These are phyloP conservation scores for Busseola fusca DNA, from an alignment of 2,888 invertebrate species.

Conservation along the genomic window DNA sequence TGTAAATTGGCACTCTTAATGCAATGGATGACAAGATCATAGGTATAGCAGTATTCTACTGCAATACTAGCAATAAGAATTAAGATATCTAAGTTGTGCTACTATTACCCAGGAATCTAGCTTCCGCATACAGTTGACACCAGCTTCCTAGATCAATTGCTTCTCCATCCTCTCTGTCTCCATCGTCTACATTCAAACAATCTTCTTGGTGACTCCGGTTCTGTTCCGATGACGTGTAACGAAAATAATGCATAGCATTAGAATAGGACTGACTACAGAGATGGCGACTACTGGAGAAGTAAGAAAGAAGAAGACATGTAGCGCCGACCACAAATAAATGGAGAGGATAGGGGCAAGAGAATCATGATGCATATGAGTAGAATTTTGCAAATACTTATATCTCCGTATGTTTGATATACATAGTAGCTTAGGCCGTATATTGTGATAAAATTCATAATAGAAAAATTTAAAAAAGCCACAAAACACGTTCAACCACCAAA, in stretches of 20 bases:
- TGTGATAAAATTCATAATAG: background rate
- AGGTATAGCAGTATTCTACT: background rate
- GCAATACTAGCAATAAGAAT: background rate
- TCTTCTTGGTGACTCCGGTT: background rate
- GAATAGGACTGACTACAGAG: background rate
- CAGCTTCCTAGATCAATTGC: background rate
- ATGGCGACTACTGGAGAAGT: background rate
- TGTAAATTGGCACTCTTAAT: background rate
- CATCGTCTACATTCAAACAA: background rate
- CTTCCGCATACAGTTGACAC: background rate
- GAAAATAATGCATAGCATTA: background rate
- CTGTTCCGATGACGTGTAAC: background rate
- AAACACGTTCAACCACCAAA: constrained; percentile 13
- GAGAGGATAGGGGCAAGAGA: background rate
- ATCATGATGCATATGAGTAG: background rate
- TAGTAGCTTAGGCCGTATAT: background rate
- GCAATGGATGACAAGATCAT: background rate
- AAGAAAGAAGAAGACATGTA: background rate
- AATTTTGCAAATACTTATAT: background rate
- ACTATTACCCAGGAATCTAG: background rate
- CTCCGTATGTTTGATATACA: background rate
- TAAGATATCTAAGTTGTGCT: background rate
- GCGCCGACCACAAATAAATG: background rate
- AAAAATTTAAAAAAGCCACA: constrained; percentile 5
- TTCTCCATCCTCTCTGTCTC: background rate